Evolutionary conservation across 1,140 invertebrate species (phyloP).

Genomic region (Drosophila ironensis): DNA sequence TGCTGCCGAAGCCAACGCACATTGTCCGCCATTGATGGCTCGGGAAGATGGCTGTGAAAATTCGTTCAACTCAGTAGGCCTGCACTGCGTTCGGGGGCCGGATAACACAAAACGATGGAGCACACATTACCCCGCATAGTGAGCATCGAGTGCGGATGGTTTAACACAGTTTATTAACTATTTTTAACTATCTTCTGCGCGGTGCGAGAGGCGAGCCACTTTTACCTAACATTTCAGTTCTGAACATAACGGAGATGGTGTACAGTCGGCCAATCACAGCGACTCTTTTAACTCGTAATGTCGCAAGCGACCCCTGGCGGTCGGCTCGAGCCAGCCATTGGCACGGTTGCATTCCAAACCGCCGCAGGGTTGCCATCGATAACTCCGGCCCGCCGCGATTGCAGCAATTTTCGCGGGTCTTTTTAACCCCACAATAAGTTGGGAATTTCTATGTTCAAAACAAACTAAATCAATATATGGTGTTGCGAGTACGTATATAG

Average conservation of each 20-base stretch:
- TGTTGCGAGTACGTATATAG: no score
- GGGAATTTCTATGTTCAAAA: no score
- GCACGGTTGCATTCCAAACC: no score
- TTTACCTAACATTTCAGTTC: slow-evolving; percentile 74
- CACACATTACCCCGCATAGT: slow-evolving; percentile 40
- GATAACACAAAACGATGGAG: slow-evolving; percentile 9
- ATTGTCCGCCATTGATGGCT: slow-evolving; percentile 79
- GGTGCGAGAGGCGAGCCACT: slow-evolving; percentile 51
- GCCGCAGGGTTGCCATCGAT: no score
- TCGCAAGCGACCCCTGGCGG: slow-evolving; percentile 58
- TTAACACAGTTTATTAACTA: slow-evolving; percentile 54
- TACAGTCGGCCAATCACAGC: slow-evolving; percentile 76
- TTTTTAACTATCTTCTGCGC: slow-evolving; percentile 69
- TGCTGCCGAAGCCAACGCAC: slow-evolving; percentile 79
- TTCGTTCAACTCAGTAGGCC: slow-evolving; percentile 19
- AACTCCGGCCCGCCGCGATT: no score
- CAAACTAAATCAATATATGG: no score
- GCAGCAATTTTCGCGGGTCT: no score
- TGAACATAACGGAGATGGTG: slow-evolving; percentile 53
- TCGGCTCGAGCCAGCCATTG: slow-evolving; percentile 41
- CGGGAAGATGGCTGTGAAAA: slow-evolving; percentile 60
- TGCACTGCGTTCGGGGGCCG: background rate
- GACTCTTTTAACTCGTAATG: slow-evolving; percentile 54
- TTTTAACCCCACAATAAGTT: no score
- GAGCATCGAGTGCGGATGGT: slow-evolving; percentile 30